A percentile compares a stretch with the other conserved stretches of the same genome.
These are phyloP conservation scores for Epistrophella euchroma DNA, from an alignment of 2,888 invertebrate genomes.

Conservation along the genomic window DNA sequence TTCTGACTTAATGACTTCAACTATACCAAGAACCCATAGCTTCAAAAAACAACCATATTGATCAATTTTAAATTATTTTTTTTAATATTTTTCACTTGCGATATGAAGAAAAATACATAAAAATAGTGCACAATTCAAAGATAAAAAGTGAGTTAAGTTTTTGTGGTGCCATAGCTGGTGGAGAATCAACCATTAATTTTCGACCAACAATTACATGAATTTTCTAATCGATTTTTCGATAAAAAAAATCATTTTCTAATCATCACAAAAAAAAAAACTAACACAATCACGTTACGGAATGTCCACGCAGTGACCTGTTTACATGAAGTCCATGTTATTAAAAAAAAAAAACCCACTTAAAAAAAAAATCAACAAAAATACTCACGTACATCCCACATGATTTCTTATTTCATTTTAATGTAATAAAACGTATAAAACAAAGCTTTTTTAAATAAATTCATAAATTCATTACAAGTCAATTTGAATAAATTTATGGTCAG, in stretches of 20 bases:
- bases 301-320: slow-evolving; percentile 3
- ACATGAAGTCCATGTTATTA: not conserved
- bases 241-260: not conserved
- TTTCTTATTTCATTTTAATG: not conserved
- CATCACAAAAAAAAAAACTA: not conserved
- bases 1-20: no score
- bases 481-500: not conserved
- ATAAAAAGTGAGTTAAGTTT: no score
- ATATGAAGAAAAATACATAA: no score
- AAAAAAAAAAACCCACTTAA: not conserved
- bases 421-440: not conserved
- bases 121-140: no score
- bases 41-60: no score
- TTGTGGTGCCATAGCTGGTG: no score
- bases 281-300: not conserved
- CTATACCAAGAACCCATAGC: no score
- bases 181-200: no score
- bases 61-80: no score
- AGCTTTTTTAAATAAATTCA: not conserved
- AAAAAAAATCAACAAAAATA: not conserved
- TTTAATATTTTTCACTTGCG: no score
- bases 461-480: slow-evolving; percentile 27
- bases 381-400: slow-evolving; percentile 27
- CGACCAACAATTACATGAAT: no score
- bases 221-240: no score